Evolutionary conservation across 1,140 invertebrate species (phyloP), one percentile per base, ranked within the genome.

Genomic region (Calliphora vicina): DNA sequence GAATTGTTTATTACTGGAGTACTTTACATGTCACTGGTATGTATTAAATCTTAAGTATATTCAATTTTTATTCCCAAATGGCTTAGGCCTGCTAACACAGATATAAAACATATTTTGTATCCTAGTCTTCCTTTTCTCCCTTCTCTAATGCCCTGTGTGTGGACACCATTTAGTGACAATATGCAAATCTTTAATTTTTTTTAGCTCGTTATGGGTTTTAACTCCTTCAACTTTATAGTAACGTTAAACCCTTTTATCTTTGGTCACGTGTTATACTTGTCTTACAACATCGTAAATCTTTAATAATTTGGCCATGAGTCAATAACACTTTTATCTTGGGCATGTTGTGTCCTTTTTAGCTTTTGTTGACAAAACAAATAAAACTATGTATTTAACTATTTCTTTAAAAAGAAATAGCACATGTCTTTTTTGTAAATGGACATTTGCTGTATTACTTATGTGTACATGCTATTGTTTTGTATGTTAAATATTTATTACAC

Each of bases 201-300:
- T 13, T 78, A 78, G 74, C 42, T 78, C 74, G 35, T 78, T 78
- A 78, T 45, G 74, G 35, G 20, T 45, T 78, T 45, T 78, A 78
- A 78, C 74, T 78, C 35, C 35, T 78, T 78, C 35, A 8, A 42
- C 29, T 42, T 9, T 1, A 10, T 6, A n/a, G n/a, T n/a, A 23
- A 23, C 61, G 10, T 67, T 23, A 67, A 67, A 23, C n/a, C 74
- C 23, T 25, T 78, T 43, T 78, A 78, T 78, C 29, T 78, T 45
- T 43, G 74, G 74, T 78, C 74, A 78, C 74, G 74, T 78, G 74
- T 78, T 45, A 25, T 35, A 78, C 74, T 43, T 78, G 74, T 78
- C 74, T 78, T 78, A 78, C 74, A 78, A 78, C 74, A 43, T 78
- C 74, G 74, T 78, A 78, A 78, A 78, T 78, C 74, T 78, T 78